A percentile compares a stretch with the other conserved stretches of the same genome.
Conservation (phyloP, 1,140 invertebrate species). For the Drosophila erecta region DNA sequence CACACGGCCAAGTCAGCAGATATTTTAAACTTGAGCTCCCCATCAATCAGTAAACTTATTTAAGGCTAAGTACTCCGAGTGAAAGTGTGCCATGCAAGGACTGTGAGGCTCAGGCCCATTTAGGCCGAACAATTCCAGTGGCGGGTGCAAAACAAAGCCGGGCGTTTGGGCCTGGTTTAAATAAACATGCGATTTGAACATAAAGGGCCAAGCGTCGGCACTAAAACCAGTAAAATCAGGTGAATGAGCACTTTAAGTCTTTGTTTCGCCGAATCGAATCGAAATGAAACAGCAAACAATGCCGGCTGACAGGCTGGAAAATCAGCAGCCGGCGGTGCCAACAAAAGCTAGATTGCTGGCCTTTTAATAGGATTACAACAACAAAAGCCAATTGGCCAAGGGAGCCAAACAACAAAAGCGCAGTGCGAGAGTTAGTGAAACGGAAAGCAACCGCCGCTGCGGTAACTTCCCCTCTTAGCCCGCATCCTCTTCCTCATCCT, state of each 20-base stretch:
- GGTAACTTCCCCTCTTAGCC: slow-evolving; percentile 11
- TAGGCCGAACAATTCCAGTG: slow-evolving; percentile 60
- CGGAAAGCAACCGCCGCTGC: slow-evolving; percentile 60
- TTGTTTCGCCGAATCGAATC: slow-evolving; percentile 79
- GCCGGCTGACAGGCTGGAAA: slow-evolving; percentile 44
- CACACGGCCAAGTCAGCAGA: not conserved
- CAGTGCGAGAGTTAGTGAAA: slow-evolving; percentile 76
- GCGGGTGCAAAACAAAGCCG: slow-evolving; percentile 33
- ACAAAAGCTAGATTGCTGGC: slow-evolving; percentile 38
- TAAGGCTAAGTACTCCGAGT: slow-evolving; percentile 10
- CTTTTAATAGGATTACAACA: slow-evolving; percentile 71
- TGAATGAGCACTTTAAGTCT: slow-evolving; percentile 80
- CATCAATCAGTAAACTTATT: slow-evolving; percentile 42
- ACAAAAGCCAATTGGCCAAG: slow-evolving; percentile 36
- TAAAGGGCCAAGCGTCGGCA: slow-evolving; percentile 39
- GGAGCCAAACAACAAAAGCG: slow-evolving; percentile 52
- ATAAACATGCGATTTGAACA: slow-evolving; percentile 64
- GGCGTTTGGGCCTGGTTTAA: slow-evolving; percentile 58
- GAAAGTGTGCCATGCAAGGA: slow-evolving; percentile 41
- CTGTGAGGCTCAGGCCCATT: slow-evolving; percentile 65
- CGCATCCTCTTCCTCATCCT: not conserved
- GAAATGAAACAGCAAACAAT: slow-evolving; percentile 81
- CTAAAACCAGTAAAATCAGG: slow-evolving; percentile 71
- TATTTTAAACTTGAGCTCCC: slow-evolving; percentile 1
- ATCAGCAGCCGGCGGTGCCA: slow-evolving; percentile 30